These are phyloP conservation scores for Plebejus argus DNA, from an alignment of 2,888 invertebrate species.

Conservation along the genomic window DNA sequence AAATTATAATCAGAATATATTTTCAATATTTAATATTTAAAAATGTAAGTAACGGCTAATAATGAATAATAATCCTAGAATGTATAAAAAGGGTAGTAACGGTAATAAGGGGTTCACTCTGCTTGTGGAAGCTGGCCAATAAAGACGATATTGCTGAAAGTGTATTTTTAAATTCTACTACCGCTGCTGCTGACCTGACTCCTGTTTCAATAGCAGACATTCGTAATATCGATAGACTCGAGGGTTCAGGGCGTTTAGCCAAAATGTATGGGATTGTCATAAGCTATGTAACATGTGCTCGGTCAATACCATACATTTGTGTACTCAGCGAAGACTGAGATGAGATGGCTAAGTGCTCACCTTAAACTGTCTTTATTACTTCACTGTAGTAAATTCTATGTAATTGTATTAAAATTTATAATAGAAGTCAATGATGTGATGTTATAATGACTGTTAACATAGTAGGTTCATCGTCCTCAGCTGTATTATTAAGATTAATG, in stretches of 20 bases:
- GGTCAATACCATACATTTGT: not conserved
- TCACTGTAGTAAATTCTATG: not conserved
- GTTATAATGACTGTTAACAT: not conserved
- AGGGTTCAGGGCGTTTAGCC: not conserved
- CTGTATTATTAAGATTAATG: constrained; percentile 1
- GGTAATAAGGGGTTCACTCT: too few species aligned
- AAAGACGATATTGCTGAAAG: too few species aligned
- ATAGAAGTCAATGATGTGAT: not conserved
- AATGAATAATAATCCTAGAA: too few species aligned
- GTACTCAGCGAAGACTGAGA: not conserved
- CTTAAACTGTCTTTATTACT: not conserved
- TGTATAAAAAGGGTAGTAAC: too few species aligned
- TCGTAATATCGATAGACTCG: constrained; percentile 4
- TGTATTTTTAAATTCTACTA: too few species aligned
- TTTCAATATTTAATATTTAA: too few species aligned
- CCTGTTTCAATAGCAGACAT: too few species aligned
- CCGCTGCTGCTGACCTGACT: too few species aligned
- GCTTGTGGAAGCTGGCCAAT: too few species aligned
- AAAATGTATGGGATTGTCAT: not conserved
- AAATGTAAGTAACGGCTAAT: too few species aligned
- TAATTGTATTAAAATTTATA: not conserved
- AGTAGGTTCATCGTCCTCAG: not conserved
- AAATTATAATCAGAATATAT: too few species aligned
- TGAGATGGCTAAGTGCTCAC: not conserved
- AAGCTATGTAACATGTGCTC: not conserved